phyloP scores from a whole-genome alignment of 1,140 invertebrate species.

The Caenorhabditis remanei region DNA sequence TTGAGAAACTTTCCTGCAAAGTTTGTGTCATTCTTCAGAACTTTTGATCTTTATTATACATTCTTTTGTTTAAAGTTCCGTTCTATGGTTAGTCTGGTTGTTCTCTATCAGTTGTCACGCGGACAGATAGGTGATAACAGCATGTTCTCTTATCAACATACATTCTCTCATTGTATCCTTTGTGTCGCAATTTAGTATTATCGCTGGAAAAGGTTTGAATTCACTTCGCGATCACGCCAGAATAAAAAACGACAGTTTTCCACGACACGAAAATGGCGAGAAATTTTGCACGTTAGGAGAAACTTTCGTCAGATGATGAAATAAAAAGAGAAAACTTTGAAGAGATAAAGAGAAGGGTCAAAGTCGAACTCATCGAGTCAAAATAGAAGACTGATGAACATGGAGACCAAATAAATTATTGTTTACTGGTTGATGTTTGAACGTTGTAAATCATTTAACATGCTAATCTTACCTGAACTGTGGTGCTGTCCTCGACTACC shows the following conservation, averaged over 20 bases:
- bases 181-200: conserved; percentile 30
- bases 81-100: conserved; percentile 13
- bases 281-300: conserved; percentile 8
- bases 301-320: conserved; percentile 13
- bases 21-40: not conserved
- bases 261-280: not conserved
- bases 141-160: conserved; percentile 44
- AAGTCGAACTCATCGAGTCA: too few species aligned
- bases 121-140: conserved; percentile 41
- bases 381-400: not conserved
- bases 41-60: conserved; percentile 1
- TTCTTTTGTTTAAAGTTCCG: conserved; percentile 3
- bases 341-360: not conserved
- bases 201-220: conserved; percentile 40
- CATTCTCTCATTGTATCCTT: conserved; percentile 46
- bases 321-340: not conserved
- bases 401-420: not conserved
- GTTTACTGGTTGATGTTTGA: not conserved
- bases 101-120: conserved; percentile 24
- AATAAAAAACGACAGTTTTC: conserved; percentile 23
- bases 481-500: conserved; percentile 56
- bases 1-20: too few species aligned
- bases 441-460: too few species aligned
- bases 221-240: conserved; percentile 37
- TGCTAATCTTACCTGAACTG: conserved; percentile 48